Conservation (phyloP, 2,888 invertebrate species). For the Drosophila prolongata region DNA sequence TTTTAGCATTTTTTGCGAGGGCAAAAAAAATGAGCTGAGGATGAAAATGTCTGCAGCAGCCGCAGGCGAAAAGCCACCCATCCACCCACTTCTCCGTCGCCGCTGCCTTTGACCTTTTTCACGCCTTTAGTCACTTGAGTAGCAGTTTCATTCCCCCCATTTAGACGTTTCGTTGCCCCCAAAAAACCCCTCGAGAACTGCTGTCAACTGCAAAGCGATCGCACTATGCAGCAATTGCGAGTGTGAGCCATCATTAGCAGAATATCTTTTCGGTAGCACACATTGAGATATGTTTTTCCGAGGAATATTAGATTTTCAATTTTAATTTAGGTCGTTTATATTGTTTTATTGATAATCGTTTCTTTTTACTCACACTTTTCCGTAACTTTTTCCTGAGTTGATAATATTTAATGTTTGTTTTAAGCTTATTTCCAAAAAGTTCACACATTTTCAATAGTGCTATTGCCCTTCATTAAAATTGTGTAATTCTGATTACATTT, state of each 20-base stretch:
- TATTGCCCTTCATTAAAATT: neutral
- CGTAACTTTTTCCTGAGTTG: too few relatives aligned
- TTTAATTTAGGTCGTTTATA: neutral
- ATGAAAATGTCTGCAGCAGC: slow-evolving; percentile 52
- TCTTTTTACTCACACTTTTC: neutral
- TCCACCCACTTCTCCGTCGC: slow-evolving; percentile 16
- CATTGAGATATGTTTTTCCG: slow-evolving; percentile 6
- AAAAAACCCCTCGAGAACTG: slow-evolving; percentile 37
- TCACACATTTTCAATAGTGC: neutral
- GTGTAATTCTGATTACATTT: neutral
- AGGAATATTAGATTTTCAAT: neutral
- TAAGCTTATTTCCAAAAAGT: too few relatives aligned
- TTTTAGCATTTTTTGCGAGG: slow-evolving; percentile 40
- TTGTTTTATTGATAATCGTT: neutral
- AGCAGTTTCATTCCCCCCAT: slow-evolving; percentile 60
- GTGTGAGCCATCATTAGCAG: slow-evolving; percentile 11
- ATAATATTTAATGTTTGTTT: too few relatives aligned
- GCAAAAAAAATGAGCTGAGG: slow-evolving; percentile 31
- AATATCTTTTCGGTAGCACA: slow-evolving; percentile 4
- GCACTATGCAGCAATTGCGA: slow-evolving; percentile 4
- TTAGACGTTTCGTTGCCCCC: slow-evolving; percentile 9
- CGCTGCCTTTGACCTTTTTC: slow-evolving; percentile 76
- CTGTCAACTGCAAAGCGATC: slow-evolving; percentile 64
- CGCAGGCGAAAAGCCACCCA: slow-evolving; percentile 22
- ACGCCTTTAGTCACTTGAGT: slow-evolving; percentile 74